Base-by-base conservation (phyloP, 2,888 invertebrate species). In the Choristoneura rosaceana region DNA sequence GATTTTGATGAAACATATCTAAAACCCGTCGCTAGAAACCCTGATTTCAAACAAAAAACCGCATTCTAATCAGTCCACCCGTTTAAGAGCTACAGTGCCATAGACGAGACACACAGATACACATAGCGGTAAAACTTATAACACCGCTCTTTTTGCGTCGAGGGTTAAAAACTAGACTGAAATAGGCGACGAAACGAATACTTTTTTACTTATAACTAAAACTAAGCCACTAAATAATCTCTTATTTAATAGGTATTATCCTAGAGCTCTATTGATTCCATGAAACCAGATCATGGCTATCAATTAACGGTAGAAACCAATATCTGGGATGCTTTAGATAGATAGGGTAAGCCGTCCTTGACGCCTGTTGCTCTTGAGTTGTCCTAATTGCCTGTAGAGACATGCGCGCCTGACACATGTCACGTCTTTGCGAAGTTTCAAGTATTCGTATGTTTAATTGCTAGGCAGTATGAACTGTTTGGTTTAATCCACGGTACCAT, bases 311-410 rank as follows among this genome's bases (percentile, higher is more conserved):
- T 25, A 25, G 15, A 70, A 50, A 60, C 50, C 65, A 65, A 70
- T 70, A 33, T 43, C 41, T 65, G 60, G 60, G 59, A 25, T 65
- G 64, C 25, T 47, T 70, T 64, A 60, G 65, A 59, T 64, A 33
- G 45, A 62, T 62, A 45, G 62, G 45, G 33, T 33, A n/a, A 43
- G 70, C 64, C 15, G 58, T 60, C 68, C 25, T 62, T 60, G 50
- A 65, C 59, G 59, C 64, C 41, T 70, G 64, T 70, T 65, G 65
- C 64, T 60, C 65, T 70, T 70, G 59, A 65, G 50, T 50, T 17
- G 33, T 41, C 64, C 33, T 70, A 65, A 70, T 70, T 70, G 70
- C 70, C 50, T 70, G 60, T 47, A 47, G 59, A 61, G 61, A 59
- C 70, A 70, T 64, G 61, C 50, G 50, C n/a, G 64, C 59, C 38